Percentiles rank a stretch among this genome's conserved stretches.
These are phyloP conservation scores for Archilochus colubris DNA, from an alignment of 2,113 vertebrate genomes.

Conservation along the genomic window DNA sequence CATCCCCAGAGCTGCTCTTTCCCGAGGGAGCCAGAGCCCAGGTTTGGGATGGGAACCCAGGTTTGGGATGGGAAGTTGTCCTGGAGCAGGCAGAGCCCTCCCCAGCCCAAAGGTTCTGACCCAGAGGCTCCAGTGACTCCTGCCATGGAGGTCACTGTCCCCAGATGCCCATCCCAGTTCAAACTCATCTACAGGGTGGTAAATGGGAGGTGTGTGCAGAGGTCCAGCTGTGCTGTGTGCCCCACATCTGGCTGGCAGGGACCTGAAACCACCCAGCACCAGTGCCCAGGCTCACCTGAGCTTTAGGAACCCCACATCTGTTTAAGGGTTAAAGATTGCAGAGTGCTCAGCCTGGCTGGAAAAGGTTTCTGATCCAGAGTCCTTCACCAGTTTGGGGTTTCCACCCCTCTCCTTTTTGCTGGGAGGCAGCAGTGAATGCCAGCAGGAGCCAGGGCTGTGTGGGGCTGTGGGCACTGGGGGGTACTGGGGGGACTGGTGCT, in stretches of 20 bases:
- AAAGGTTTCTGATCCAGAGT: background rate
- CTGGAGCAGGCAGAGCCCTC: background rate
- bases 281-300: background rate
- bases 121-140: accelerated
- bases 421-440: accelerated
- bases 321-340: no score
- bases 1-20: no score
- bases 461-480: no score
- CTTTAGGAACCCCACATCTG: background rate
- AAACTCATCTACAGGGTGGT: background rate
- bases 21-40: background rate
- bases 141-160: background rate
- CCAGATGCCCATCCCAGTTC: background rate
- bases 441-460: accelerated
- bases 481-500: background rate
- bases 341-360: no score
- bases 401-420: background rate
- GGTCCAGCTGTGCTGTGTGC: accelerated
- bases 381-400: accelerated
- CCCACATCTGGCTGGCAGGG: background rate
- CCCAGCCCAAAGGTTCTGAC: background rate
- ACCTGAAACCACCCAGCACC: background rate
- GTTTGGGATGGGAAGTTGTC: no score
- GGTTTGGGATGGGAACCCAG: no score
- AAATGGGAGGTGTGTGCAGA: background rate